Base-by-base conservation (phyloP, 2,888 invertebrate genomes). In the Noctua janthina region DNA sequence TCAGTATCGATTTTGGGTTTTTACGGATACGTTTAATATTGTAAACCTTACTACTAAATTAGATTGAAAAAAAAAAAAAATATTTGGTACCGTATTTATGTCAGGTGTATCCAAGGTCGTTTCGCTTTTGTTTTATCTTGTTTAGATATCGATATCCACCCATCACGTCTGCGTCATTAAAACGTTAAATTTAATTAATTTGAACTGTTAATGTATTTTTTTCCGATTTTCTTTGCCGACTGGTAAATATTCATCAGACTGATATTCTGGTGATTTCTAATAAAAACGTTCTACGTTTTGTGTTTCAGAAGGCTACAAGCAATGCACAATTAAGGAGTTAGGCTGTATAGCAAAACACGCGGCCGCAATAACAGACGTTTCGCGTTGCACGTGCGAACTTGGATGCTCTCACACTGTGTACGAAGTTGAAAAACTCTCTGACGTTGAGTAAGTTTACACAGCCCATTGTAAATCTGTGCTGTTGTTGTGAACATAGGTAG, bases 401-500 rank as follows among this genome's bases (percentile, higher is more conserved):
- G 97, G 98, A 64, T 98, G 98, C 92, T 97, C 97, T 15, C 98
- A 98, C 92, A 98, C 98, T 0, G 98, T 98, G 0, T 98, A 98
- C 88, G 98, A 98, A 93, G 98, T 98, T 8, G 98, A 98, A 90
- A 98, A 98, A 92, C 96, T 98, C 0, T 97, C 97, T 13, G 98
- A 98, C 90, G 96, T 97, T 85, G 97, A 96, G 97, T 97, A 92
- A 95, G 97, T 83, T 71, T 7, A 76, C 23, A 39, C 8, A 35
- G 29, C 4, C n/a, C 11, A 74, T 67, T 82, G 39, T 43, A n/a
- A 35, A 43, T 20, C 23, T 2, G 10, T 11, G 43, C 17, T n/a
- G 29, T 67, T 82, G 56, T 80, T 74, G 49, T 43, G 15, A 56
- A 13, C 51, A 6, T 23, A 70, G 20, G 15, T 49, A 56, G 39